A percentile compares a stretch with the other conserved stretches of the same genome.
These are phyloP conservation scores for Colaptes auratus DNA, from an alignment of 2,113 vertebrate species.

Conservation along the genomic window DNA sequence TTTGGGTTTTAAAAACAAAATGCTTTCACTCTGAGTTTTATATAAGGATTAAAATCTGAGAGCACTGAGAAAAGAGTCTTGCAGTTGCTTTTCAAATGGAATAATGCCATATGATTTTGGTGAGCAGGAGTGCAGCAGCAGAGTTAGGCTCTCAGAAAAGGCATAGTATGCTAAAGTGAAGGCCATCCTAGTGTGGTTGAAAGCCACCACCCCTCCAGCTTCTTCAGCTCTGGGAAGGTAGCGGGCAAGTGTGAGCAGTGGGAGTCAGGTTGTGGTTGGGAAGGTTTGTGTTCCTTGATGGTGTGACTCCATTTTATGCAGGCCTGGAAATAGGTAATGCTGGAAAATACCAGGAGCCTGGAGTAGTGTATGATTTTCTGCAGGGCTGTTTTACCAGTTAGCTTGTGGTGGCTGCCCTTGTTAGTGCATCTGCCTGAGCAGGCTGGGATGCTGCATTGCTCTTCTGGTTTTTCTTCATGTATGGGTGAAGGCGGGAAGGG, in stretches of 20 bases:
- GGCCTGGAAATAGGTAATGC: neutral
- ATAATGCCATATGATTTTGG: neutral
- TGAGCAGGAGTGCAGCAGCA: neutral
- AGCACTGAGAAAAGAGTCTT: neutral
- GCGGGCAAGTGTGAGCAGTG: neutral
- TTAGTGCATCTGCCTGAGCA: neutral
- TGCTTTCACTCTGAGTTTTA: neutral
- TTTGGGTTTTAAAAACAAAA: neutral
- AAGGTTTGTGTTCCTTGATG: neutral
- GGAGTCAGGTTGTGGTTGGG: neutral
- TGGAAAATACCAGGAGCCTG: neutral
- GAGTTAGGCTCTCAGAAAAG: neutral
- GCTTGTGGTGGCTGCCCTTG: rapidly evolving
- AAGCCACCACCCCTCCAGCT: neutral
- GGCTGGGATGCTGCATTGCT: rapidly evolving
- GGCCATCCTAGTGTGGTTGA: neutral
- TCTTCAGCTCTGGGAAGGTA: neutral
- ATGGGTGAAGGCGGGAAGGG: rapidly evolving
- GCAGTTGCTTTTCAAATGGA: neutral
- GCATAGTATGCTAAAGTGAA: neutral
- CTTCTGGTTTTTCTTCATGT: neutral
- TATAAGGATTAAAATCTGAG: neutral
- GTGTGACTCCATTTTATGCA: neutral
- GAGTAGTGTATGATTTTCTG: neutral
- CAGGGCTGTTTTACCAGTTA: neutral